These are phyloP conservation scores for Myrmecophaga tridactyla DNA, from an alignment of 2,113 vertebrate species.

Conservation along the genomic window DNA sequence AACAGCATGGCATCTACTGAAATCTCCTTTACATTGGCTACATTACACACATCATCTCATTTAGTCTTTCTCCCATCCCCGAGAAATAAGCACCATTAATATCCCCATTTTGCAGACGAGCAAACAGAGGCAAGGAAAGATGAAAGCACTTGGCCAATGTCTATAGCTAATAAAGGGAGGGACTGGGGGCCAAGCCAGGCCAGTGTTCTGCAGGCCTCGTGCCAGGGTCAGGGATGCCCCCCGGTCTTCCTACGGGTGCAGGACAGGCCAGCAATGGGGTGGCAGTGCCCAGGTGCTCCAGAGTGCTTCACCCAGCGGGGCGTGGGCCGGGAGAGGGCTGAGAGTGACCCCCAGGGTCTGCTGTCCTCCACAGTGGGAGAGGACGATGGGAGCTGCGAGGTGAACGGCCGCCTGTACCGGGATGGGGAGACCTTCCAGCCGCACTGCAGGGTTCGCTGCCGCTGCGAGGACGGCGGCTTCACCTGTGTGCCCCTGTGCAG, in stretches of 20 bases:
- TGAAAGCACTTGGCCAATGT: neutral
- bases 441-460: slow-evolving; percentile 89
- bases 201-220: neutral
- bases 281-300: neutral
- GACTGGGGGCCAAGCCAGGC: neutral
- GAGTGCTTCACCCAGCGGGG: rapidly evolving
- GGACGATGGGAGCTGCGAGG: slow-evolving; percentile 86
- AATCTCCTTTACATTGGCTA: neutral
- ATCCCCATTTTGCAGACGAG: neutral
- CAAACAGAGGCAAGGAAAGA: neutral
- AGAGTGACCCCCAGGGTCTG: neutral
- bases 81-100: neutral
- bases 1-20: neutral
- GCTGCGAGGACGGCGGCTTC: slow-evolving; percentile 89
- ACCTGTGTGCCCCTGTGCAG: slow-evolving; percentile 89
- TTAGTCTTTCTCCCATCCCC: neutral
- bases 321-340: neutral
- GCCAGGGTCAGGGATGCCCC: neutral
- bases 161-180: neutral
- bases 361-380: slow-evolving; percentile 83
- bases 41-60: neutral
- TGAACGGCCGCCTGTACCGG: slow-evolving; percentile 88
- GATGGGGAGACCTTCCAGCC: slow-evolving; percentile 94
- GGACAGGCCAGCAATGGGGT: neutral
- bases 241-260: neutral